These are phyloP conservation scores for Pseudomyrmex flavicornis DNA, from an alignment of 1,140 invertebrate species.

Conservation along the genomic window DNA sequence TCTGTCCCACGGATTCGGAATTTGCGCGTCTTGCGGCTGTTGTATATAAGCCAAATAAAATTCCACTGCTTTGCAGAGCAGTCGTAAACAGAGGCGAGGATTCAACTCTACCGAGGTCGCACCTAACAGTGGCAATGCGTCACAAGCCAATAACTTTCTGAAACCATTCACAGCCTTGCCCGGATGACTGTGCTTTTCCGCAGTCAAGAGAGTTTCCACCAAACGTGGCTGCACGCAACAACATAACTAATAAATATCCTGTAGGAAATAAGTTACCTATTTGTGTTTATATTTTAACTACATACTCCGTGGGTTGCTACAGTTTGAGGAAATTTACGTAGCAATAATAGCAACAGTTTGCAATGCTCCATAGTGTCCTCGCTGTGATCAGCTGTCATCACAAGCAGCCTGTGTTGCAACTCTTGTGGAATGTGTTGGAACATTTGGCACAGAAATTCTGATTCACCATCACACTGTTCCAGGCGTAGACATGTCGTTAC, in stretches of 20 bases:
- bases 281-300: constrained; percentile 19
- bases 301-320: constrained; percentile 91
- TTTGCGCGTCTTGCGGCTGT: constrained; percentile 88
- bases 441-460: constrained; percentile 87
- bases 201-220: constrained; percentile 90
- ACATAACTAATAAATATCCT: constrained; percentile 9
- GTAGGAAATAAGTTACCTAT: background rate
- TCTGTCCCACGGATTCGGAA: constrained; percentile 91
- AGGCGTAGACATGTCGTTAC: constrained; percentile 91
- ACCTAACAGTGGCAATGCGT: constrained; percentile 90
- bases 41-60: constrained; percentile 88
- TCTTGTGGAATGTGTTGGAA: constrained; percentile 89
- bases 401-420: constrained; percentile 90
- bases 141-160: constrained; percentile 90
- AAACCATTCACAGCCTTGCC: constrained; percentile 89
- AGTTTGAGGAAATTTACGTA: constrained; percentile 93
- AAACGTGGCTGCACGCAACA: constrained; percentile 86
- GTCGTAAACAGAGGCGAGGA: constrained; percentile 88
- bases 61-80: constrained; percentile 87
- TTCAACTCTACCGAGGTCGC: constrained; percentile 87
- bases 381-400: constrained; percentile 93
- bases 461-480: constrained; percentile 85
- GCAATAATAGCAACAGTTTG: constrained; percentile 90
- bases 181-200: constrained; percentile 90
- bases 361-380: constrained; percentile 95